Conservation (phyloP, 2,888 invertebrate genomes). For the Glaucopsyche alexis region DNA sequence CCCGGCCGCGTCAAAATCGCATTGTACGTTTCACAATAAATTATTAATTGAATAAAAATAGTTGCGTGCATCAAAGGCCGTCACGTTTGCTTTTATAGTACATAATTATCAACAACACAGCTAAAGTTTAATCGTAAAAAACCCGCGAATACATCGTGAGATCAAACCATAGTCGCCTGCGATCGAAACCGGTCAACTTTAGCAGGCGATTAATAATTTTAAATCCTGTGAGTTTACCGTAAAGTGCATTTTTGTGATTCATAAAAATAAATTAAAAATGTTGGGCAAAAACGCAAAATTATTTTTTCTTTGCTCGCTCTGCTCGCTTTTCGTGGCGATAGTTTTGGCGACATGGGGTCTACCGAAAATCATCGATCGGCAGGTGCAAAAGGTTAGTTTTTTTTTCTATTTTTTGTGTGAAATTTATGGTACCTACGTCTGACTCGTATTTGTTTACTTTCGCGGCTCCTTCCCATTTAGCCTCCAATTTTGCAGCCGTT, state of each 20-base stretch:
- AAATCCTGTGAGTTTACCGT: background rate
- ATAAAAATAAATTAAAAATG: conserved; percentile 48
- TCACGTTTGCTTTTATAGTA: conserved; percentile 22
- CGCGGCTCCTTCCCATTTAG: too few species aligned
- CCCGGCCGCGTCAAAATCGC: background rate
- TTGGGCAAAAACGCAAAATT: conserved; percentile 59
- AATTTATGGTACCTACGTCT: background rate
- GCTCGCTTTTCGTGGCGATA: conserved; percentile 60
- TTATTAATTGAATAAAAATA: conserved; percentile 1
- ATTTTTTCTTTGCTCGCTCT: conserved; percentile 57
- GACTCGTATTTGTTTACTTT: too few species aligned
- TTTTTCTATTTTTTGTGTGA: background rate
- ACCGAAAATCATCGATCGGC: conserved; percentile 65
- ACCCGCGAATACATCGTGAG: background rate
- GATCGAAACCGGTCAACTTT: background rate
- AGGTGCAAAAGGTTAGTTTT: conserved; percentile 70
- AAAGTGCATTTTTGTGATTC: background rate
- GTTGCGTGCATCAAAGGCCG: conserved; percentile 9
- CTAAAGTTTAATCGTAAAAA: conserved; percentile 5
- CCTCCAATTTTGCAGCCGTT: too few species aligned
- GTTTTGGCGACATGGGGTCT: conserved; percentile 73
- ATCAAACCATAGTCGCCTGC: conserved; percentile 15
- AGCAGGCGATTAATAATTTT: background rate
- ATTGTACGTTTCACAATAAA: background rate
- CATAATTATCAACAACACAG: conserved; percentile 3